Evolutionary conservation across 2,797 vertebrate species (phyloP), one percentile per base, ranked within the genome.

Genomic region (Taenioides sp.): DNA sequence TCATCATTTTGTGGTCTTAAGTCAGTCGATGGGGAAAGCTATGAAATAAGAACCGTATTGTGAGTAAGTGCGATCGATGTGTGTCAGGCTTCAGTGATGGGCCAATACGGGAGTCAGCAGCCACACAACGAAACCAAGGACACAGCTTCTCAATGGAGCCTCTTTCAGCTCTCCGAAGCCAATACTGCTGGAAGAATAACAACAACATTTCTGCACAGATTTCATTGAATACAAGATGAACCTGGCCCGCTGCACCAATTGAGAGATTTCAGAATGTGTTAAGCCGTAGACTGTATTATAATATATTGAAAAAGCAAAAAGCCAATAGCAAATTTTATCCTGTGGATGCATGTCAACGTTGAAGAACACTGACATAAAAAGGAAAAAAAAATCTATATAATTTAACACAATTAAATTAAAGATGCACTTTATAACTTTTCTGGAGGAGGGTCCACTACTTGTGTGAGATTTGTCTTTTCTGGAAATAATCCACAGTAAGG

Each of bases 71-170:
- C 40, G 64, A 65, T 65, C 43, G 25, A 65, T 65, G 23, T 4
- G 22, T 49, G 43, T 64, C 34, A 62, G 62, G 65, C 64, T 54
- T 65, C 58, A 49, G 25, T 34, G 57, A 61, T 43, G 49, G 17
- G 25, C 27, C 50, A 72, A 65, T 52, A 40, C 49, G 40, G 59
- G 16, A 65, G 43, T 27, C 64, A 49, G 64, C 64, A 50, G 23
- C 12, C 25, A 28, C 64, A 49, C 40, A 50, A 65, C 43, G 10
- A 49, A 23, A 65, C 25, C 64, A 50, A 50, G 64, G 22, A 25
- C 64, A 65, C 23, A 7, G 62, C 11, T 23, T 25, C 14, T 49
- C 43, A 65, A 49, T 17, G 43, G 63, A 65, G 63, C 63, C 14
- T 43, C 23, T 25, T 65, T 65, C 40, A 65, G 43, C 43, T 27